These are phyloP conservation scores for Hydrophis major DNA, from an alignment of 2,797 vertebrate genomes.

Conservation along the genomic window DNA sequence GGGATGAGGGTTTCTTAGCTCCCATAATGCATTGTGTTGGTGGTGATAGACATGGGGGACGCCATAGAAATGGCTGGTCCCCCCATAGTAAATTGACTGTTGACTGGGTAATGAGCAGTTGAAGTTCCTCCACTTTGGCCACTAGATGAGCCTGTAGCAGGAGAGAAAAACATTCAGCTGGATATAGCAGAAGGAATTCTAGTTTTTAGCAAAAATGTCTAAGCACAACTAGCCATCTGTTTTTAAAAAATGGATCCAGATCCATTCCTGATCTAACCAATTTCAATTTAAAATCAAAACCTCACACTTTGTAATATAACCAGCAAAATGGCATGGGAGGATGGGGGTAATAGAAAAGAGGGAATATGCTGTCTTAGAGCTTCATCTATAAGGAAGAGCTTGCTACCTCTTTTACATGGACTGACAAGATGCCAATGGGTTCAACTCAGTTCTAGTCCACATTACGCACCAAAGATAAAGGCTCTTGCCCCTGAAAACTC, in stretches of 20 bases:
- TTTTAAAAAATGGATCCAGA: neutral
- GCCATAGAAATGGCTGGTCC: constrained; percentile 95
- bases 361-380: neutral
- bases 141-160: constrained; percentile 78
- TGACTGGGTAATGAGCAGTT: constrained; percentile 85
- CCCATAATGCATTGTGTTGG: constrained; percentile 96
- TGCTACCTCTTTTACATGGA: too few species aligned
- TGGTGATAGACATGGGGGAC: constrained; percentile 93
- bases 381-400: neutral
- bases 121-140: constrained; percentile 79
- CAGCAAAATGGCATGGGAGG: neutral
- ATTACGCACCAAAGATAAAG: neutral
- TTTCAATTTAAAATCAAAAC: neutral
- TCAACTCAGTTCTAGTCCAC: neutral
- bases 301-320: neutral
- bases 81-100: constrained; percentile 96
- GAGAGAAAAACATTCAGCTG: neutral
- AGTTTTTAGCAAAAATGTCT: neutral
- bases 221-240: neutral
- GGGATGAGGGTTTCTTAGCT: constrained; percentile 75
- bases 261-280: neutral
- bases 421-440: neutral
- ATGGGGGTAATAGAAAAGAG: neutral
- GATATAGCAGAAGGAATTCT: neutral
- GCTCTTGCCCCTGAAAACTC: neutral